These are phyloP conservation scores for Oligia latruncula DNA, from an alignment of 2,888 invertebrate genomes.

Conservation along the genomic window DNA sequence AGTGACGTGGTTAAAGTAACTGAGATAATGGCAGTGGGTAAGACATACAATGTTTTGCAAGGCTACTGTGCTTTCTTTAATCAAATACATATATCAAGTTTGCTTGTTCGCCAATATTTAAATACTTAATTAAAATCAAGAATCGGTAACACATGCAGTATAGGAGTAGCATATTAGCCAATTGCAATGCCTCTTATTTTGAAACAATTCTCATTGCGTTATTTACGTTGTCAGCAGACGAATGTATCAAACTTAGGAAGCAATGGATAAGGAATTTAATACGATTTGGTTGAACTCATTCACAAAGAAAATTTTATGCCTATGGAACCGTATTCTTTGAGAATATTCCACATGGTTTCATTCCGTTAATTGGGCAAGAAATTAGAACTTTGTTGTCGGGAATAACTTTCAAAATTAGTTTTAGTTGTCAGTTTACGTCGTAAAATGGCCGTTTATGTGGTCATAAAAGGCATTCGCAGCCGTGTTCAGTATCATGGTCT, in stretches of 20 bases:
- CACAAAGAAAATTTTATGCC: neutral
- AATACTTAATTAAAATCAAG: neutral
- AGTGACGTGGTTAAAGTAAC: neutral
- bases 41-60: conserved; percentile 9
- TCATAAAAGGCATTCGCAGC: conserved; percentile 53
- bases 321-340: neutral
- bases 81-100: neutral
- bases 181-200: neutral
- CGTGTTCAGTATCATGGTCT: conserved; percentile 57
- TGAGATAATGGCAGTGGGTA: neutral
- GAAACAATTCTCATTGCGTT: neutral
- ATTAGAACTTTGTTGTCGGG: conserved; percentile 50
- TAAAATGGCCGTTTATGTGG: conserved; percentile 61
- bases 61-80: conserved; percentile 3
- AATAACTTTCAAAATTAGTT: conserved; percentile 64
- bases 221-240: neutral
- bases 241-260: neutral
- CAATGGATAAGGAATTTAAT: neutral
- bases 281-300: neutral
- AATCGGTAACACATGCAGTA: neutral
- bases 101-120: neutral
- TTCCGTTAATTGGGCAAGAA: conserved; percentile 55
- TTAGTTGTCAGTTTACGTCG: conserved; percentile 56
- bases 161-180: neutral
- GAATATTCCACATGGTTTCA: conserved; percentile 27